Evolutionary conservation across 1,140 invertebrate genomes (phyloP), one percentile per base, ranked within the genome.

Genomic region (Solenopsis invicta): DNA sequence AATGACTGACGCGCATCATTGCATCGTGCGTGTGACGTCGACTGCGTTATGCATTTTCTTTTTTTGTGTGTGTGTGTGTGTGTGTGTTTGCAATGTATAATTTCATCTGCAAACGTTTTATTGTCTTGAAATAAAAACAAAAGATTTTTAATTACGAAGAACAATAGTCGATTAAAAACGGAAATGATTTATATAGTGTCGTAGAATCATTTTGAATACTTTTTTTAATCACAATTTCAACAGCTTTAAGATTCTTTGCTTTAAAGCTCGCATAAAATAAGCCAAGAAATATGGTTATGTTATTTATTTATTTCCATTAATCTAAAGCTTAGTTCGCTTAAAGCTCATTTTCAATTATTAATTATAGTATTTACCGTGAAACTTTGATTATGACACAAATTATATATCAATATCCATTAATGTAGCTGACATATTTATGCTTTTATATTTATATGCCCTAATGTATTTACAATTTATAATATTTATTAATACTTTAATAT

Each of bases 1-100:
- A 61, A 45, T 48, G 24, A 61, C 52, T 74, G 16, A 59, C 37
- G 52, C 59, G 16, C 8, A 71, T 71, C 41, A 18, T 81, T 81
- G 52, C 66, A 37, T 82, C 13, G 21, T 16, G 0, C 21, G 8
- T 24, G 21, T 71, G 62, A 69, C 48, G 41, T 59, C 9, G 12
- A 12, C 4, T 8, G 10, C 24, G 13, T 61, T 75, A 61, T 50
- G 24, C 6, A 45, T 56, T 45, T 13, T 24, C 13, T 18, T 37
- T 45, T 29, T 37, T 34, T 66, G 52, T 37, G 2, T 5, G n/a
- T n/a, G n/a, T n/a, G n/a, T n/a, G n/a, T n/a, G n/a, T 29, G 29
- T 29, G 29, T 29, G 29, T 29, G 29, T 29, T 1, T 29, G 29
- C 29, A 29, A 29, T 24, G 8, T 59, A 16, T 29, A 45, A 72